Evolutionary conservation across 2,888 invertebrate genomes (phyloP).

Genomic region (Pediacus dermestoides): DNA sequence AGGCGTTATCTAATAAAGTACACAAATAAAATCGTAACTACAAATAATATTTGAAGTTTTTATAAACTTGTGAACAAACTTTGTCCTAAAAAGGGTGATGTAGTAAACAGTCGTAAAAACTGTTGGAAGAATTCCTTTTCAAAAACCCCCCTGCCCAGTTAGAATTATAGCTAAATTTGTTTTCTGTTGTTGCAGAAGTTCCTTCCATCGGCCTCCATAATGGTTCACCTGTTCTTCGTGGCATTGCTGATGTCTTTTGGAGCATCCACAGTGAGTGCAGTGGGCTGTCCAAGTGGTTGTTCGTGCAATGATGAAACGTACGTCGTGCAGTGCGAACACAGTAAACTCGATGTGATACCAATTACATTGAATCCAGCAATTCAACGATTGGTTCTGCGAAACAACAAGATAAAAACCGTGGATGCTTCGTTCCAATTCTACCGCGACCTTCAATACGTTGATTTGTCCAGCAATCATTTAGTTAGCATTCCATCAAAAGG

Average conservation of each 20-base stretch:
- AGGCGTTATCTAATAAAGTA: too few species aligned
- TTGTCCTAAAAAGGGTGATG: too few species aligned
- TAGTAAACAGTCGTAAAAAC: too few species aligned
- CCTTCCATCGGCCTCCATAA: conserved; percentile 14
- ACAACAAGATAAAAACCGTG: conserved; percentile 83
- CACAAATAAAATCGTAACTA: too few species aligned
- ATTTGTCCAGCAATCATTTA: conserved; percentile 79
- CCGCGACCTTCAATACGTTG: conserved; percentile 78
- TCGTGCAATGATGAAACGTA: conserved; percentile 86
- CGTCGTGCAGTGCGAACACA: conserved; percentile 80
- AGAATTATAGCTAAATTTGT: too few species aligned
- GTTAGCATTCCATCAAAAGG: conserved; percentile 76
- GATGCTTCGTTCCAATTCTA: conserved; percentile 89
- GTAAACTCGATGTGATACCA: conserved; percentile 83
- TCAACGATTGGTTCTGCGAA: conserved; percentile 76
- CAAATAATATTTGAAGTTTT: too few species aligned
- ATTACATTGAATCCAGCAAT: conserved; percentile 90
- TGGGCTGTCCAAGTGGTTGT: conserved; percentile 83
- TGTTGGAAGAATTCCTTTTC: too few species aligned
- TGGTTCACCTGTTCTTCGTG: conserved; percentile 24
- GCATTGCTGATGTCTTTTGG: conserved; percentile 31
- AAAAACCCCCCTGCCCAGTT: too few species aligned
- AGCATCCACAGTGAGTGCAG: conserved; percentile 51
- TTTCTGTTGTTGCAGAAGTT: conserved; percentile 40
- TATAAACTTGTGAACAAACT: too few species aligned